Conservation (phyloP, 2,888 invertebrate genomes). For the Pecten maximus region DNA sequence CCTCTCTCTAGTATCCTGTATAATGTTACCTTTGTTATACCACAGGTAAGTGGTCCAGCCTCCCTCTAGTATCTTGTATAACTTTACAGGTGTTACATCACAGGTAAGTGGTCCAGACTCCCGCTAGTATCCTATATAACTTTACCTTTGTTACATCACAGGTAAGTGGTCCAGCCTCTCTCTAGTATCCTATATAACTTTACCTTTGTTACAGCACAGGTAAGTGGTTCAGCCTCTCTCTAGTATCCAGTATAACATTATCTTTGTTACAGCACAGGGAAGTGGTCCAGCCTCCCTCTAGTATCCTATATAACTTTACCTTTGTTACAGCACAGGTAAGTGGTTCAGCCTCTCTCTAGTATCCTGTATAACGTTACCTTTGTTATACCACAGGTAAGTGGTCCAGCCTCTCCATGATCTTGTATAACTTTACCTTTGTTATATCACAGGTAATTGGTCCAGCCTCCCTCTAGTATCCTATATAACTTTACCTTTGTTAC, state of each 20-base stretch:
- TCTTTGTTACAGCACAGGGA: constrained; percentile 93
- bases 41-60: constrained; percentile 85
- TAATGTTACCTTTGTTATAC: constrained; percentile 92
- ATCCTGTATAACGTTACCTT: constrained; percentile 88
- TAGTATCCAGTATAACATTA: constrained; percentile 86
- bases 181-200: too few species aligned
- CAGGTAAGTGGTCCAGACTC: too few species aligned
- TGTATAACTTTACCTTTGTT: too few species aligned
- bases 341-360: constrained; percentile 73
- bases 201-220: too few species aligned
- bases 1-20: constrained; percentile 77
- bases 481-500: constrained; percentile 91
- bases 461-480: constrained; percentile 78
- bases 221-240: constrained; percentile 63
- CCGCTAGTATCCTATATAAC: constrained; percentile 83
- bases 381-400: constrained; percentile 90
- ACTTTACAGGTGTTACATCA: too few species aligned
- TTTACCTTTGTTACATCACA: constrained; percentile 93
- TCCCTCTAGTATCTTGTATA: too few species aligned
- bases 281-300: constrained; percentile 31
- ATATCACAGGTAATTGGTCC: too few species aligned
- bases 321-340: too few species aligned
- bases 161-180: constrained; percentile 82
- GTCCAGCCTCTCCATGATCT: not conserved
- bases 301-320: too few species aligned